phyloP scores from a whole-genome alignment of 2,888 invertebrate genomes.

The Pinctada fucata region DNA sequence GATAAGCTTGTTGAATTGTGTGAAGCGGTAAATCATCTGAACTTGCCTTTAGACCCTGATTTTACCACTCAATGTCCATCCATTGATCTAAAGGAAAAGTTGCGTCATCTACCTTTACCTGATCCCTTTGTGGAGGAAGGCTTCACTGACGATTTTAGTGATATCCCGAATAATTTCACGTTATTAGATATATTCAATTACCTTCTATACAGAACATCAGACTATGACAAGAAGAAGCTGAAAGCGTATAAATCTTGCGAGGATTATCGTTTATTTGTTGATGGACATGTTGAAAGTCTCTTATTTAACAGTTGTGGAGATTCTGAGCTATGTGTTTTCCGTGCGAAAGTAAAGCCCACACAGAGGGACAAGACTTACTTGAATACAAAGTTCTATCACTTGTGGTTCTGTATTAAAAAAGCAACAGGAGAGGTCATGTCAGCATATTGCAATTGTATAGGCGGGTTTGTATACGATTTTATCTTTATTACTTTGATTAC shows the following conservation, averaged over 20 bases:
- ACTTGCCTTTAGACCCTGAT: too few relatives aligned
- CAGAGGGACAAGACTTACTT: constrained; percentile 2
- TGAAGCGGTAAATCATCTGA: too few relatives aligned
- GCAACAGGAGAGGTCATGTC: constrained; percentile 8
- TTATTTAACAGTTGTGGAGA: constrained; percentile 15
- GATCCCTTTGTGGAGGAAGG: not conserved
- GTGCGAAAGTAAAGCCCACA: constrained; percentile 13
- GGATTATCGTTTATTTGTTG: constrained; percentile 22
- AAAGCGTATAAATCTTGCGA: constrained; percentile 31
- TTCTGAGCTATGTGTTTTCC: not conserved
- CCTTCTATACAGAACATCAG: constrained; percentile 21
- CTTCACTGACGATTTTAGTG: constrained; percentile 18
- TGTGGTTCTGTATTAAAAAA: constrained; percentile 9
- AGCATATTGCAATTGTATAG: constrained; percentile 15
- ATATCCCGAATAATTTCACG: constrained; percentile 24
- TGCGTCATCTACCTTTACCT: not conserved
- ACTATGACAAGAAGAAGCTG: constrained; percentile 31
- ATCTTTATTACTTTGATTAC: too few relatives aligned
- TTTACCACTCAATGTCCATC: not conserved
- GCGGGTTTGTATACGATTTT: constrained; percentile 6
- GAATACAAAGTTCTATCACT: constrained; percentile 1
- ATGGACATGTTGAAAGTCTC: constrained; percentile 19
- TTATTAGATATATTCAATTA: constrained; percentile 38
- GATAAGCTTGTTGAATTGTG: too few relatives aligned
- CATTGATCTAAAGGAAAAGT: not conserved